Evolutionary conservation across 2,113 vertebrate genomes (phyloP), one percentile per base, ranked within the genome.

Genomic region (Perca flavescens): DNA sequence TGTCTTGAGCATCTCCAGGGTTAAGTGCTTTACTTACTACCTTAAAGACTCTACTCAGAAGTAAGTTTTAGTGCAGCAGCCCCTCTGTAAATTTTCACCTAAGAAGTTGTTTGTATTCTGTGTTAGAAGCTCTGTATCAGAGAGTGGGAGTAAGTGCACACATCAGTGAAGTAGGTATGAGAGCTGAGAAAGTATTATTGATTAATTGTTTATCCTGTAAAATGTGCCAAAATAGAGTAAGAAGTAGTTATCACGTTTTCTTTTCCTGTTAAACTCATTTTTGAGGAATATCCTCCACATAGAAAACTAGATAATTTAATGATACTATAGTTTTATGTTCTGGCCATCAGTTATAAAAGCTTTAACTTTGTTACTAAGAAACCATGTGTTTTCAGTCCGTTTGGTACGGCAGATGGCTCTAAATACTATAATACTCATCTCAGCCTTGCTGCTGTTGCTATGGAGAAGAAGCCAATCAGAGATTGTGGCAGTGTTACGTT

Each of bases 91-190:
- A 74, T 73, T 6, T 72, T 52, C 19, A 83, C 17, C 61, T 13
- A 34, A 80, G 28, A 47, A 10, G 16, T 43, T 62, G 47, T 83
- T 76, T 79, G 71, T 74, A 9, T 69, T 40, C 76, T 80, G 61
- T 74, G 13, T 74, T 40, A 7, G 71, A 68, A 36, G 43, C 5
- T 72, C 6, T 15, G 14, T 57, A 13, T 78, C 16, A 49, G 40
- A 49, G 12, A 58, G 21, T n/a, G 47, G n/a, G 25, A 49, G 49
- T 21, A 8, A 21, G 5, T 25, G 12, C 56, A 25, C 28, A 31
- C 14, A 34, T 61, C 28, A 14, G 40, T 11, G 40, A 43, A 43
- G 40, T 43, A 43, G 10, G 40, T 11, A 6, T 11, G 40, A 43
- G 40, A 43, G 40, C 40, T 43, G 40, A 43, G 40, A 43, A 43